These are phyloP conservation scores for Mormyrus proboscirostris DNA, from an alignment of 2,797 vertebrate genomes.

Conservation along the genomic window DNA sequence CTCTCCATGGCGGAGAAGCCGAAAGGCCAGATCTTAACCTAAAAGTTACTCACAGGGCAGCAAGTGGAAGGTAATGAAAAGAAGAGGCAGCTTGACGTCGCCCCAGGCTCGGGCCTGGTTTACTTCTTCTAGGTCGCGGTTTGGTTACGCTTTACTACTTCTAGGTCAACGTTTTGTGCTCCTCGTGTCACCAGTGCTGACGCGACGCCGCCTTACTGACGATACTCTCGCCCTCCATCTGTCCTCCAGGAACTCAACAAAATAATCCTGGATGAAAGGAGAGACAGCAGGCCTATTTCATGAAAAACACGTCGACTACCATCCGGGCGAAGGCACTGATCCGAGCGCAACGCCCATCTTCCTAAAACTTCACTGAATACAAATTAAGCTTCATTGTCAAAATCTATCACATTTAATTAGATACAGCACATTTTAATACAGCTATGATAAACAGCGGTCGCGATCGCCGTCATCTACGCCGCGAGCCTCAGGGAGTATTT, in stretches of 20 bases:
- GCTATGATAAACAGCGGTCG: not conserved
- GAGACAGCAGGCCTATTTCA: not conserved
- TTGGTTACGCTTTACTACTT: not conserved
- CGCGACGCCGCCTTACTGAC: not conserved
- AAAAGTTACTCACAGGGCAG: slow-evolving; percentile 2
- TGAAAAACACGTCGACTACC: not conserved
- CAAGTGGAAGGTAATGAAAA: not conserved
- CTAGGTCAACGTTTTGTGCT: not conserved
- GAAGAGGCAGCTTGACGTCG: not conserved
- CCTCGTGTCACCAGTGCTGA: not conserved
- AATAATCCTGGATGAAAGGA: not conserved
- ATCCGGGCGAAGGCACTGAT: not conserved
- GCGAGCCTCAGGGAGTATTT: not conserved
- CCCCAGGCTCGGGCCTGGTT: not conserved
- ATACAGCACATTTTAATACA: not conserved
- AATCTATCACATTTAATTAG: not conserved
- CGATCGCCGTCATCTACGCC: not conserved
- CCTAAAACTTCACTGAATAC: not conserved
- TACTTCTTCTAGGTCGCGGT: not conserved
- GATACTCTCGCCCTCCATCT: not conserved
- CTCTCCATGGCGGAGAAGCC: not conserved
- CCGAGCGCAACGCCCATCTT: not conserved
- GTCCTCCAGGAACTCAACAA: not conserved
- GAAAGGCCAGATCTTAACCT: not conserved
- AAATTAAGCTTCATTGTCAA: not conserved